Conservation (phyloP, 1,140 invertebrate species). For the Drosophila arizonae region DNA sequence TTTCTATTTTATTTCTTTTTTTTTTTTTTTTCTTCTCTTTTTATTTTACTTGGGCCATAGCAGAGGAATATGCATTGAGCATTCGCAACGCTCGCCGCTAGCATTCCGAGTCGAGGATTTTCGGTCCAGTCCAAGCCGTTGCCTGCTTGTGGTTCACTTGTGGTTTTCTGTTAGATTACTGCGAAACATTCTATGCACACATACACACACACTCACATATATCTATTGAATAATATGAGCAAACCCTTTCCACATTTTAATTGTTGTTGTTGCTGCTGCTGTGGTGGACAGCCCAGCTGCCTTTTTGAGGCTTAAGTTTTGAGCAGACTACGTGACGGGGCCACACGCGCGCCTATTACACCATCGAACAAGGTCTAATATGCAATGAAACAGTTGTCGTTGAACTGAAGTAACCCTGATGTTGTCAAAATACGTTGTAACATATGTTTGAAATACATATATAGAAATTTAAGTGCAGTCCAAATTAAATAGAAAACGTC, state of each 20-base stretch:
- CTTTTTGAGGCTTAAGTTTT: constrained; percentile 58
- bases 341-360: constrained; percentile 77
- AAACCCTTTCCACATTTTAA: constrained; percentile 77
- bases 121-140: constrained; percentile 11
- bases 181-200: constrained; percentile 29
- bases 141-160: constrained; percentile 24
- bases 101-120: constrained; percentile 44
- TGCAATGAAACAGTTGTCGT: constrained; percentile 28
- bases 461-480: too few relatives aligned
- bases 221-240: constrained; percentile 2
- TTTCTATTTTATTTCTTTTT: constrained; percentile 27
- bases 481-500: too few relatives aligned
- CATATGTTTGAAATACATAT: too few relatives aligned
- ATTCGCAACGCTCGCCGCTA: constrained; percentile 48
- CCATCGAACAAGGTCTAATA: constrained; percentile 25
- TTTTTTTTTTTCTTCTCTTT: not conserved
- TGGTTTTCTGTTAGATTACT: constrained; percentile 58
- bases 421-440: not conserved
- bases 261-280: constrained; percentile 44
- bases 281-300: constrained; percentile 56
- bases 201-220: too few relatives aligned
- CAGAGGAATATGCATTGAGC: constrained; percentile 24
- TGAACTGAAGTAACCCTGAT: constrained; percentile 31
- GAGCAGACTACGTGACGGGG: constrained; percentile 64
- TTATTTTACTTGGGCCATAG: constrained; percentile 16